Evolutionary conservation across 2,888 invertebrate genomes (phyloP), one percentile per base, ranked within the genome.

Genomic region (Itoplectis maculator): DNA sequence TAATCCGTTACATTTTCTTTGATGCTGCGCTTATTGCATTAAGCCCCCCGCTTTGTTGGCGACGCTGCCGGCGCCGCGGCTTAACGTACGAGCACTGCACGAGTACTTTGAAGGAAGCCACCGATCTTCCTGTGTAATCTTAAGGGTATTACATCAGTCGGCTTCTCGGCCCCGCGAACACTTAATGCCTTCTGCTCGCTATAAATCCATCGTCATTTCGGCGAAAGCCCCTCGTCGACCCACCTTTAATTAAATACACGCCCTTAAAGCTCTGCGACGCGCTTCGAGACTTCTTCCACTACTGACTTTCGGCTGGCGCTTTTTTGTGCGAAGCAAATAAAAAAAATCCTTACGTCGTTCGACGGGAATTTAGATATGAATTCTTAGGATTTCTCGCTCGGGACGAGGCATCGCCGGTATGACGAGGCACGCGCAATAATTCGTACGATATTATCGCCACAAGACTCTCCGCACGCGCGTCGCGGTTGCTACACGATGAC

Each of bases 201-300:
- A 37, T 7, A 49, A 20, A 63, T 29, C 20, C 35, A 56, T 61
- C 68, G 23, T 47, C 65, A 40, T 35, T 68, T 51, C 66, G 37
- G 47, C 51, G 29, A 13, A 35, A 73, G 35, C 37, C 29, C 29
- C 29, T 5, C 29, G 45, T 45, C 63, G 40, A 69, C 54, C 54
- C 65, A 37, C 69, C 69, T 65, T n/a, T 76, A 75, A 81, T 84
- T 72, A 63, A 81, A 79, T 51, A 78, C 78, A 77, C n/a, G n/a
- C 72, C 68, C 72, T 78, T 63, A 68, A 59, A 23, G 61, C 70
- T 78, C 37, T n/a, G n/a, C 63, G 54, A 70, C 59, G 74, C 69
- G n/a, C n/a, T n/a, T 20, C 18, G 20, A 20, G n/a, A n/a, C n/a
- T 2, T 15, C 29, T 61, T 35, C 61, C 23, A 1, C 51, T 4